Percentiles rank a stretch among this genome's conserved stretches.
These are phyloP conservation scores for Coryphaenoides rupestris DNA, from an alignment of 2,113 vertebrate species.

Conservation along the genomic window DNA sequence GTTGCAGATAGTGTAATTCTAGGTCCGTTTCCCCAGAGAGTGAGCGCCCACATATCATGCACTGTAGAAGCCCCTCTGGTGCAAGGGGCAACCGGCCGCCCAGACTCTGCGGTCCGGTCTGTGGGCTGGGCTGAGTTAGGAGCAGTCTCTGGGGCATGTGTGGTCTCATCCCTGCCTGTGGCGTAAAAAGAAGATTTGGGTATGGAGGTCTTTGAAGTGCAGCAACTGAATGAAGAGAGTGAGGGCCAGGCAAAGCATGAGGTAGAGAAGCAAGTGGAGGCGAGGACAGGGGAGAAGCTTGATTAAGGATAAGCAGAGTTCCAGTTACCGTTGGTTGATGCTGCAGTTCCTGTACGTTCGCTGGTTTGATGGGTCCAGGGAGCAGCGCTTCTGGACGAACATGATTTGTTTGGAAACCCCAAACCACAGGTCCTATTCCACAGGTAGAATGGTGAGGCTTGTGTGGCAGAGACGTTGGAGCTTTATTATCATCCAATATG, in stretches of 20 bases:
- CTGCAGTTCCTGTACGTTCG: slow-evolving; percentile 56
- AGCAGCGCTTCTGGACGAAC: slow-evolving; percentile 61
- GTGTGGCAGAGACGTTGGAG: slow-evolving; percentile 62
- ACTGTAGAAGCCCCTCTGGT: slow-evolving; percentile 69
- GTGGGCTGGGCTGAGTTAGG: slow-evolving; percentile 60
- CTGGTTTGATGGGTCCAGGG: slow-evolving; percentile 59
- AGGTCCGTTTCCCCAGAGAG: slow-evolving; percentile 72
- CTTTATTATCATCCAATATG: slow-evolving; percentile 50
- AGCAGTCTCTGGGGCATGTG: slow-evolving; percentile 61
- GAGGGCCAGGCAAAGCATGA: slow-evolving; percentile 60
- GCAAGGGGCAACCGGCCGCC: slow-evolving; percentile 65
- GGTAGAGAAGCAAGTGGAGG: slow-evolving; percentile 62
- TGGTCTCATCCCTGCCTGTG: slow-evolving; percentile 62
- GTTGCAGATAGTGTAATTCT: slow-evolving; percentile 78
- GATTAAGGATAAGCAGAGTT: slow-evolving; percentile 68
- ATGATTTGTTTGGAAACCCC: slow-evolving; percentile 66
- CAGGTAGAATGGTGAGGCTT: slow-evolving; percentile 56
- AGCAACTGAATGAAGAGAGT: slow-evolving; percentile 65
- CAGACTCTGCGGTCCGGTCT: slow-evolving; percentile 60
- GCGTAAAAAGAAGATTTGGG: slow-evolving; percentile 69
- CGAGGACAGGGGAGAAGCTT: slow-evolving; percentile 66
- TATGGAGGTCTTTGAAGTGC: slow-evolving; percentile 59
- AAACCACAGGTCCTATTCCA: slow-evolving; percentile 56
- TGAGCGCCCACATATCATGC: slow-evolving; percentile 76
- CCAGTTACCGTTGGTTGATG: slow-evolving; percentile 62